A percentile compares a stretch with the other conserved stretches of the same genome.
Conservation (phyloP, 2,797 vertebrate genomes). For the Gephyroberyx darwinii region DNA sequence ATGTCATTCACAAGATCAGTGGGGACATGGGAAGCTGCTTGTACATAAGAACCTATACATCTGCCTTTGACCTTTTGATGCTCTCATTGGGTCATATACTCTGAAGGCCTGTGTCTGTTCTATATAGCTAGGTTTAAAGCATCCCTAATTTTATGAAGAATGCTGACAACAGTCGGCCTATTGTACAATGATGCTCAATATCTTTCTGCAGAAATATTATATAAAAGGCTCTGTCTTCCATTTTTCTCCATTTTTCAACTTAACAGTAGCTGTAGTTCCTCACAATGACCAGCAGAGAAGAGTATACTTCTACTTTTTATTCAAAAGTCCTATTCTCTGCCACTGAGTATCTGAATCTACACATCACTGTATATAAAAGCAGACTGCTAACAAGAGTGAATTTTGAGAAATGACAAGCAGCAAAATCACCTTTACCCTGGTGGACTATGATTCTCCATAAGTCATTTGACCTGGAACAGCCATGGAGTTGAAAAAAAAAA, state of each 20-base stretch:
- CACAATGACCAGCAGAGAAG: slow-evolving; percentile 24
- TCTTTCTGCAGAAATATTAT: background rate
- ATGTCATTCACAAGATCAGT: background rate
- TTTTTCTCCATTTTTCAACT: background rate
- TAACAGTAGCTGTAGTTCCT: slow-evolving; percentile 10
- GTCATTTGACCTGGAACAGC: background rate
- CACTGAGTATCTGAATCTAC: too few relatives aligned
- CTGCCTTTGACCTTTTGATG: background rate
- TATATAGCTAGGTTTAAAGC: slow-evolving; percentile 8
- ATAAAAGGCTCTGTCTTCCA: background rate
- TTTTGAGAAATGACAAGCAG: slow-evolving; percentile 1
- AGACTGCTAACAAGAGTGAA: background rate
- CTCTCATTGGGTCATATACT: background rate
- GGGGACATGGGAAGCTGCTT: slow-evolving; percentile 9
- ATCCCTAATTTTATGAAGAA: slow-evolving; percentile 3
- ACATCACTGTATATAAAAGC: background rate
- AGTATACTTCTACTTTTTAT: slow-evolving; percentile 14
- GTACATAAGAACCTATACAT: background rate
- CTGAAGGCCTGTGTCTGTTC: background rate
- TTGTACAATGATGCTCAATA: slow-evolving; percentile 5
- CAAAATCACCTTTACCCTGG: background rate
- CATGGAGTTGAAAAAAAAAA: background rate
- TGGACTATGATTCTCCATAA: slow-evolving; percentile 2
- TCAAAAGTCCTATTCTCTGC: background rate
- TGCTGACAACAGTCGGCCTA: background rate